Percentiles rank a stretch among this genome's conserved stretches.
phyloP scores from a whole-genome alignment of 2,888 invertebrate genomes.

The Hyposoter didymator region DNA sequence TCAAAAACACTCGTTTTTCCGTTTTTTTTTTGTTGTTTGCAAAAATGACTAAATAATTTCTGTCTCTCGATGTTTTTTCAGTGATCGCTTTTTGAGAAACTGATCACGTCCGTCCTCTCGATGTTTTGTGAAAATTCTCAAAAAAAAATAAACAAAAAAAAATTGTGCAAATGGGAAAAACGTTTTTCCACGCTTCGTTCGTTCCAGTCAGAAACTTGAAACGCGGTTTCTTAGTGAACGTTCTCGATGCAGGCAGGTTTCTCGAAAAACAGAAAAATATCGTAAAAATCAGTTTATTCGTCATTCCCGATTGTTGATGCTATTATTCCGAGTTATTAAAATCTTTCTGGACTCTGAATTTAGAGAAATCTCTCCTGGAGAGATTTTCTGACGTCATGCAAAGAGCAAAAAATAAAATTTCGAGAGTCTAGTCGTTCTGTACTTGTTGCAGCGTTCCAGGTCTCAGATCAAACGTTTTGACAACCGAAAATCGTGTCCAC shows the following conservation, averaged over 20 bases:
- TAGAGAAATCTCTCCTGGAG: constrained; percentile 14
- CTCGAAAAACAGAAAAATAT: background rate
- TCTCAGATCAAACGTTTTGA: constrained; percentile 19
- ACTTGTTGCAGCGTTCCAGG: constrained; percentile 77
- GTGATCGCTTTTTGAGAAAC: background rate
- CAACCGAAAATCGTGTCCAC: background rate
- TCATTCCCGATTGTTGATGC: background rate
- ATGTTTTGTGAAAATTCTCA: background rate
- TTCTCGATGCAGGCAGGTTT: background rate
- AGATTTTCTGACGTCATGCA: constrained; percentile 55
- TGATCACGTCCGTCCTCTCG: background rate
- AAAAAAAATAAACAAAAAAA: background rate
- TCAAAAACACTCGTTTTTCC: background rate
- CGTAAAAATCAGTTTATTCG: background rate
- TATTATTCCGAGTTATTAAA: background rate
- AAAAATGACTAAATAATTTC: background rate
- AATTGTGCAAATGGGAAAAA: background rate
- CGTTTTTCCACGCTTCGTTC: background rate
- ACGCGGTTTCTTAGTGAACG: background rate
- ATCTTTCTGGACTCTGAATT: background rate
- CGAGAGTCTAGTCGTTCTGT: constrained; percentile 63
- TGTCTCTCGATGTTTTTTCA: background rate
- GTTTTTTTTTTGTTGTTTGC: background rate
- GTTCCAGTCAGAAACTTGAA: background rate
- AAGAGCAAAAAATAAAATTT: background rate